A percentile compares a stretch with the other conserved stretches of the same genome.
Conservation (phyloP, 2,113 vertebrate genomes). For the Elaphurus davidianus region DNA sequence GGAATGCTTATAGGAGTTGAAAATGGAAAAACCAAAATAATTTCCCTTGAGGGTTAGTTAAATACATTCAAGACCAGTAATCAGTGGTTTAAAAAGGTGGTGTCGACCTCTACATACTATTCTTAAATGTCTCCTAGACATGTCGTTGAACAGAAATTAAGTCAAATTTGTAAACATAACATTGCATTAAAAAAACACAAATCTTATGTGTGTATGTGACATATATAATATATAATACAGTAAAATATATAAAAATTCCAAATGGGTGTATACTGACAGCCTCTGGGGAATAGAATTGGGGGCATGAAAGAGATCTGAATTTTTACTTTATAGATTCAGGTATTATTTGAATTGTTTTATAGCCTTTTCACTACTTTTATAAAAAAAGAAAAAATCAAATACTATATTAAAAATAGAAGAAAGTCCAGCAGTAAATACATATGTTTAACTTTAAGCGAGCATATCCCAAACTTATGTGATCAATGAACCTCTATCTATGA, state of each 20-base stretch:
- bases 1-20: neutral
- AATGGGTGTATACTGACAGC: constrained; percentile 5
- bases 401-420: constrained; percentile 28
- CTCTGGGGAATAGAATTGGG: neutral
- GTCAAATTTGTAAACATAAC: constrained; percentile 45
- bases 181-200: neutral
- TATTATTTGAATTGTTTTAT: constrained; percentile 55
- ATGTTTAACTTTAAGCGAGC: neutral
- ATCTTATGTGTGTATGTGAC: neutral
- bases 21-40: constrained; percentile 6
- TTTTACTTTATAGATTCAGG: constrained; percentile 44
- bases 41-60: constrained; percentile 38
- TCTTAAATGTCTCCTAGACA: neutral
- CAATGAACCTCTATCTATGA: neutral
- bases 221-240: constrained; percentile 33
- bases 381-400: constrained; percentile 34
- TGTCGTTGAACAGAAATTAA: constrained; percentile 6
- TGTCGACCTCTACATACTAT: neutral
- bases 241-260: constrained; percentile 43
- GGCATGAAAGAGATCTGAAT: neutral
- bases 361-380: constrained; percentile 35
- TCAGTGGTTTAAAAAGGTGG: constrained; percentile 10
- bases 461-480: neutral
- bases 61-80: constrained; percentile 26
- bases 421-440: constrained; percentile 33